A percentile compares a stretch with the other conserved stretches of the same genome.
Conservation (phyloP, 2,888 invertebrate genomes). For the Proisotoma minuta region DNA sequence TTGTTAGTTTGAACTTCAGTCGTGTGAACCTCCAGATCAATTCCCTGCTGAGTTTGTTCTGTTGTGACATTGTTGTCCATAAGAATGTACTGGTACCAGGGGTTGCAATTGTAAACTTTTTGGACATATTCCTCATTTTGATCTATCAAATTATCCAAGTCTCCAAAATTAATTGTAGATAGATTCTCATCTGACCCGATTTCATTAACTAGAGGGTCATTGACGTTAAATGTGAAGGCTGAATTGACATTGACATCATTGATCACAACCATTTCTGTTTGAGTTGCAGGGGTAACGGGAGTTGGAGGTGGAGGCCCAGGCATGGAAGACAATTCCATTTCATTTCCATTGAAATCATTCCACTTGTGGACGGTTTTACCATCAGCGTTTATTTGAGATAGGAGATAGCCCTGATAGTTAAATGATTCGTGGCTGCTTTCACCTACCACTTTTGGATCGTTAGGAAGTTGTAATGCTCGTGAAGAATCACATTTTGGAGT, state of each 20-base stretch:
- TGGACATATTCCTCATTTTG: background rate
- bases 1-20: background rate
- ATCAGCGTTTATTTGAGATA: too few relatives aligned
- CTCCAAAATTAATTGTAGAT: background rate
- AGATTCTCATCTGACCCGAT: background rate
- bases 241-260: background rate
- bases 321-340: background rate
- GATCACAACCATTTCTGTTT: background rate
- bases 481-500: too few relatives aligned
- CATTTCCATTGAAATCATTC: too few relatives aligned
- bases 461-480: too few relatives aligned
- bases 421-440: too few relatives aligned
- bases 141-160: background rate
- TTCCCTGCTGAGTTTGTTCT: background rate
- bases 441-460: too few relatives aligned
- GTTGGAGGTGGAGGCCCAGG: background rate
- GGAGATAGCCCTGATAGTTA: too few relatives aligned
- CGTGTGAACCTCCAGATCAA: too few relatives aligned
- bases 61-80: background rate
- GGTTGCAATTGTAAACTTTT: conserved; percentile 4
- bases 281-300: background rate
- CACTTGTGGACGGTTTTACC: too few relatives aligned
- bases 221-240: background rate
- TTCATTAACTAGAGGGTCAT: background rate
- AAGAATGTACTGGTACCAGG: background rate